Percentiles rank a stretch among this genome's conserved stretches.
Evolutionary conservation across 2,797 vertebrate genomes (phyloP).

Genomic region (Eulemur mongoz): DNA sequence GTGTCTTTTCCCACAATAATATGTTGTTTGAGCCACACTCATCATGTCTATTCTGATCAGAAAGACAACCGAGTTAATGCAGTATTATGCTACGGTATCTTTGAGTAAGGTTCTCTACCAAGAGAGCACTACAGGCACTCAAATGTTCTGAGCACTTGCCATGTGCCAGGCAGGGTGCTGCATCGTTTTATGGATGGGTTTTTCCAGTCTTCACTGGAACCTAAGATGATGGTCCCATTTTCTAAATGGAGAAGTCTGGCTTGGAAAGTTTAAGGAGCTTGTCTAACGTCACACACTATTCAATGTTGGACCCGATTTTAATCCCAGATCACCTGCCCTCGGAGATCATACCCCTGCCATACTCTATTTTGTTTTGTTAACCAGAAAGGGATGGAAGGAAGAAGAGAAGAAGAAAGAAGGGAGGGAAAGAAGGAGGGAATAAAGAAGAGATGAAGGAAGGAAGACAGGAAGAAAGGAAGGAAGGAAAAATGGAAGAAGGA

Average conservation of each 20-base stretch:
- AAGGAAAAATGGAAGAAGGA: no score
- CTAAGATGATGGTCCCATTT: background rate
- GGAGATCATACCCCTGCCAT: background rate
- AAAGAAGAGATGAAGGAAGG: no score
- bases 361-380: background rate
- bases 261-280: background rate
- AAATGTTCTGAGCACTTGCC: background rate
- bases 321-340: background rate
- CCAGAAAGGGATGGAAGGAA: background rate
- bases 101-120: background rate
- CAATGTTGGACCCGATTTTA: background rate
- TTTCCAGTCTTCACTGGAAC: background rate
- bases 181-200: background rate
- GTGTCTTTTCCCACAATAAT: background rate
- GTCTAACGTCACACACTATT: background rate
- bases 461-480: no score
- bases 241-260: background rate
- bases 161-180: background rate
- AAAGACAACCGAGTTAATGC: background rate
- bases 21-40: background rate
- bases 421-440: fast-evolving
- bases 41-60: background rate
- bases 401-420: no score
- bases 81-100: background rate
- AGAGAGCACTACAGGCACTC: background rate